phyloP scores from a whole-genome alignment of 2,113 vertebrate genomes.

The Noctilio leporinus region DNA sequence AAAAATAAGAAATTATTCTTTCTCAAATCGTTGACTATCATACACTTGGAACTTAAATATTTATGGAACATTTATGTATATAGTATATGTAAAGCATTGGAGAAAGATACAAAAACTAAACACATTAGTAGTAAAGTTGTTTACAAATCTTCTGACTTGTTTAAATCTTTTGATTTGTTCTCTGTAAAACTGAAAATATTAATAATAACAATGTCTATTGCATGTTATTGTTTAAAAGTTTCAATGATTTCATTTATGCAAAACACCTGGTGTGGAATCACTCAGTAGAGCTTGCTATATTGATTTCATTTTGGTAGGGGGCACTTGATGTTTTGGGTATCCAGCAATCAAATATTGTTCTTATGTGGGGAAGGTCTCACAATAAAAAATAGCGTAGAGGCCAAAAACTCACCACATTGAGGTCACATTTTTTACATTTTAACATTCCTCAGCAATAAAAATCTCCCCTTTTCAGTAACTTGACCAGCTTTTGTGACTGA shows the following conservation, averaged over 20 bases:
- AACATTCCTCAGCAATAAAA: not conserved
- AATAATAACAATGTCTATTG: not conserved
- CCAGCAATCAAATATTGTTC: not conserved
- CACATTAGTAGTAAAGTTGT: not conserved
- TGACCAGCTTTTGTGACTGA: not conserved
- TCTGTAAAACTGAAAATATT: not conserved
- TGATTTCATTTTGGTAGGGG: not conserved
- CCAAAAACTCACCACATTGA: not conserved
- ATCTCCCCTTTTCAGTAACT: not conserved
- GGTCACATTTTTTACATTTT: constrained; percentile 27
- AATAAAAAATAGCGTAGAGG: not conserved
- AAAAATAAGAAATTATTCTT: not conserved
- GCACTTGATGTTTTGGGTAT: not conserved
- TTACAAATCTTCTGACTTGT: not conserved
- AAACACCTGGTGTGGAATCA: not conserved
- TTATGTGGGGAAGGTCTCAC: not conserved
- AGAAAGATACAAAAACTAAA: not conserved
- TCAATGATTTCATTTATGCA: not conserved
- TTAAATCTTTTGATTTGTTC: not conserved
- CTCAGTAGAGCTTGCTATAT: not conserved
- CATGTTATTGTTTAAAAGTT: not conserved
- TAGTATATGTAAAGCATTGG: not conserved
- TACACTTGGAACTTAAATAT: not conserved
- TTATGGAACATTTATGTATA: not conserved
- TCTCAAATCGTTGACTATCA: not conserved